Conservation (phyloP, 2,113 vertebrate genomes). For the Notiomystis cincta region DNA sequence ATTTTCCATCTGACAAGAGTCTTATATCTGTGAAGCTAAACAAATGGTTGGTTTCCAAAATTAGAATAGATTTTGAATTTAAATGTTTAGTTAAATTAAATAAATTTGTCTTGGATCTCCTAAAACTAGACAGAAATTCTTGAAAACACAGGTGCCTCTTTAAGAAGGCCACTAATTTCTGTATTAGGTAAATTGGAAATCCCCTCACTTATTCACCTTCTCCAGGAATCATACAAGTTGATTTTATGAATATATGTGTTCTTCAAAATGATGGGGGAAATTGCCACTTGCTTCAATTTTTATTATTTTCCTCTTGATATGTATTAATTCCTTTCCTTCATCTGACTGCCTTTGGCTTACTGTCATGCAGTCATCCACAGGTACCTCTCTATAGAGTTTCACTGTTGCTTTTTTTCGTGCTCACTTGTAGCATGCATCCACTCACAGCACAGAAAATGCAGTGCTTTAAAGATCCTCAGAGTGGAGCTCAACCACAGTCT, state of each 20-base stretch:
- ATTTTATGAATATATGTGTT: neutral
- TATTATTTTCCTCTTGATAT: neutral
- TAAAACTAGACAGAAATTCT: neutral
- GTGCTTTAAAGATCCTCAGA: constrained; percentile 73
- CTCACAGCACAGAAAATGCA: constrained; percentile 49
- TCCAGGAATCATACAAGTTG: neutral
- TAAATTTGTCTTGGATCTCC: neutral
- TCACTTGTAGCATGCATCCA: neutral
- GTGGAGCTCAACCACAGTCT: constrained; percentile 77
- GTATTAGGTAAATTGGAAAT: neutral
- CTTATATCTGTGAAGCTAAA: neutral
- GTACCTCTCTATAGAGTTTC: neutral
- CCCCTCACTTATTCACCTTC: neutral
- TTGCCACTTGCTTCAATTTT: neutral
- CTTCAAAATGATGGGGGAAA: neutral
- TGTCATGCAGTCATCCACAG: neutral
- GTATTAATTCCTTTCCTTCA: neutral
- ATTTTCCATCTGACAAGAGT: neutral
- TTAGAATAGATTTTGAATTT: neutral
- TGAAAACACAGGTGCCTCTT: neutral
- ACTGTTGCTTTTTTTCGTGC: neutral
- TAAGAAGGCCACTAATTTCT: neutral
- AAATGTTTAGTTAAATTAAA: neutral
- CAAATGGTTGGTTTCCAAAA: neutral
- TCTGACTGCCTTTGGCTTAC: neutral